Evolutionary conservation across 2,113 vertebrate genomes (phyloP).

Genomic region (Oncorhynchus clarkii): DNA sequence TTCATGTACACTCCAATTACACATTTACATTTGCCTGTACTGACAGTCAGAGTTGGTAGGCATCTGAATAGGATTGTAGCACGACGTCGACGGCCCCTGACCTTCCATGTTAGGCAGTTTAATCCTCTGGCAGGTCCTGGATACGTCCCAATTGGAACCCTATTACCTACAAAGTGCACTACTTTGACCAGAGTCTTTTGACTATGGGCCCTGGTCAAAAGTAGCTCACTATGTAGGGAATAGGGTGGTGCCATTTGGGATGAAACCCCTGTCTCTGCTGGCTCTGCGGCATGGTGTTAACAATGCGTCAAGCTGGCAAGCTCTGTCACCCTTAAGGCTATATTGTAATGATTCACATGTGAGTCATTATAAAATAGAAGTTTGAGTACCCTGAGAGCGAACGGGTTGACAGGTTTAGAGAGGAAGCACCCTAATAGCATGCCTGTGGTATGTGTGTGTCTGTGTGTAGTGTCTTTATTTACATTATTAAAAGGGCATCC

Average conservation of each 20-base stretch:
- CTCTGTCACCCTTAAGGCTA: conserved; percentile 37
- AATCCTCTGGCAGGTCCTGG: conserved; percentile 38
- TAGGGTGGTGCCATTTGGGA: too few species aligned
- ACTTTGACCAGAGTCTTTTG: too few species aligned
- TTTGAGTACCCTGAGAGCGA: conserved; percentile 13
- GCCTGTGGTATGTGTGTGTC: background rate
- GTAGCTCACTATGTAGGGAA: too few species aligned
- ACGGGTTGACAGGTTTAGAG: conserved; percentile 47
- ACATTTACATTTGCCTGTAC: conserved; percentile 19
- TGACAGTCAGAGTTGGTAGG: conserved; percentile 21
- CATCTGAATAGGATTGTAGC: conserved; percentile 28
- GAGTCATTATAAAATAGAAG: conserved; percentile 49
- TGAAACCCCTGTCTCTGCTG: conserved; percentile 9
- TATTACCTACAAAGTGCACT: too few species aligned
- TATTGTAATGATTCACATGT: conserved; percentile 52
- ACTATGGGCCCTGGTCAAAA: too few species aligned
- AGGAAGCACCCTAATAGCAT: conserved; percentile 35
- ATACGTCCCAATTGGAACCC: too few species aligned
- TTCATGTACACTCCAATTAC: too few species aligned
- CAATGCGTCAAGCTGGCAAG: conserved; percentile 26
- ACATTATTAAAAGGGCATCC: conserved; percentile 40
- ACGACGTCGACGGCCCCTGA: conserved; percentile 29
- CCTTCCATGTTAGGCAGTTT: conserved; percentile 50
- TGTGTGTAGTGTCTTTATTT: conserved; percentile 37
- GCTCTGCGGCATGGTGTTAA: conserved; percentile 37